Base-by-base conservation (phyloP, 2,797 vertebrate species). In the Trichosurus vulpecula region DNA sequence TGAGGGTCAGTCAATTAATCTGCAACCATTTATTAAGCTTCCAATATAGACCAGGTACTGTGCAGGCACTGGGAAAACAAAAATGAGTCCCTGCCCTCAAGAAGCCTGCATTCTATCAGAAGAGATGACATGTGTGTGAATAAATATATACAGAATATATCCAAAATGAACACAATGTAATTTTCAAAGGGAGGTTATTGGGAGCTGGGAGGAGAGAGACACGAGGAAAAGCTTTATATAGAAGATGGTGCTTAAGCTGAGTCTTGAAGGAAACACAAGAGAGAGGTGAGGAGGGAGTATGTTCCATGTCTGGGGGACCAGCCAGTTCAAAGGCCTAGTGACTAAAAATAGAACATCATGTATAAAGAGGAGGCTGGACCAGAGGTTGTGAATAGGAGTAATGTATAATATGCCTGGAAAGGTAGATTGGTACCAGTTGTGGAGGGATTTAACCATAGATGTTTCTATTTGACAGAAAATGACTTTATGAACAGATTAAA, bases 401-500 rank as follows among this genome's bases (percentile, higher is more conserved):
- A 41, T n/a, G 6, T 41, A 74, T 74, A 41, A 74, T n/a, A 22
- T 74, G 16, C 4, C n/a, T n/a, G 61, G 61, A 74, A 74, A 74
- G 16, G 14, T 8, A 19, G n/a, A 19, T 8, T 74, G 13, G 13
- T 66, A 16, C 35, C n/a, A 74, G 61, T 22, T 74, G 16, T 41
- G n/a, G n/a, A 74, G 2, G 25, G 22, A 87, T 87, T 87, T 87
- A 27, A 51, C 74, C 74, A 87, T 9, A 51, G 41, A 22, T 87
- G 3, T 87, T 87, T 87, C 47, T 51, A 25, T 87, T 27, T 87
- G 74, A 87, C 9, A 27, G 25, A 87, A 99, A 99, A 98, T 99
- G 99, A 99, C 98, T 99, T 0, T 99, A 99, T 47, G 99, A 99
- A 97, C 99, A 99, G 97, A 99, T 99, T 93, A 99, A 99, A 97